A percentile compares a stretch with the other conserved stretches of the same genome.
Evolutionary conservation across 2,113 vertebrate species (phyloP).

Genomic region (Pipra filicauda): DNA sequence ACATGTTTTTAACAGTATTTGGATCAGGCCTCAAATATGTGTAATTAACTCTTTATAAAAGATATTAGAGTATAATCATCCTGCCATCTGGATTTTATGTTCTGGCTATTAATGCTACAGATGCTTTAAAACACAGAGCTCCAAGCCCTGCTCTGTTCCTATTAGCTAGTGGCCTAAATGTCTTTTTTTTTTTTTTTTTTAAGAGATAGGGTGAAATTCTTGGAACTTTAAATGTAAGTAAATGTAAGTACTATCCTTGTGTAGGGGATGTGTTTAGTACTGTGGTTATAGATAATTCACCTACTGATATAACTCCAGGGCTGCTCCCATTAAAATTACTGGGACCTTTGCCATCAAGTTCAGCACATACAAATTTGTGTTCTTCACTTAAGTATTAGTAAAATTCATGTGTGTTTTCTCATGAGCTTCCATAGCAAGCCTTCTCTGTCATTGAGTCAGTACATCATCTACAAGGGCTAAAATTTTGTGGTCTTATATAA

Average conservation of each 20-base stretch:
- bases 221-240: background rate
- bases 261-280: background rate
- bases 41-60: slow-evolving; percentile 32
- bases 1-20: slow-evolving; percentile 15
- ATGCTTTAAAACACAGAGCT: background rate
- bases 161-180: background rate
- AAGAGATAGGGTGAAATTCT: background rate
- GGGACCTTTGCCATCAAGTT: background rate
- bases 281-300: background rate
- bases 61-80: background rate
- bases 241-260: background rate
- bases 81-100: slow-evolving; percentile 19
- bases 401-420: background rate
- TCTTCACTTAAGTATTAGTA: background rate
- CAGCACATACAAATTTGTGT: background rate
- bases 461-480: background rate
- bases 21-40: background rate
- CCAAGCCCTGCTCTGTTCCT: background rate
- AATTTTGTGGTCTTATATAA: background rate
- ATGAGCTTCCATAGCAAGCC: background rate
- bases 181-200: background rate
- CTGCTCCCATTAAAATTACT: background rate
- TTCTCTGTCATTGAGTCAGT: background rate
- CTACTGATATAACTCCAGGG: background rate
- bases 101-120: slow-evolving; percentile 1